phyloP scores from a whole-genome alignment of 2,888 invertebrate species.

The Andricus quercusramuli region DNA sequence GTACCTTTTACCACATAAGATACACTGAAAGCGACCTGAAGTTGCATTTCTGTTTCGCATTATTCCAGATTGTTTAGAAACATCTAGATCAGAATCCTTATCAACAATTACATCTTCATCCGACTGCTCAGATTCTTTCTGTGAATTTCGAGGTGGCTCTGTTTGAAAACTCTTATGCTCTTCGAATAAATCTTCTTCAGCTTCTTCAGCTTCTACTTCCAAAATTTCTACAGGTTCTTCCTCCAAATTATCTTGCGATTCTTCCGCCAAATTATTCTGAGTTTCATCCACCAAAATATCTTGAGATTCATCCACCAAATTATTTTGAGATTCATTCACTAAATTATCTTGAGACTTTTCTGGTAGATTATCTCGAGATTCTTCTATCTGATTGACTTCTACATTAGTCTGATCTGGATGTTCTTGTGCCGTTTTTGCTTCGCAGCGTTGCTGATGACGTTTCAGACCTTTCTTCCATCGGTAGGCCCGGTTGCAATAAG shows the following conservation, averaged over 20 bases:
- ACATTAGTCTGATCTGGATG: not conserved
- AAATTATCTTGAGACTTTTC: not conserved
- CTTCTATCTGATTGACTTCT: not conserved
- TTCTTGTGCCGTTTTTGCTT: slow-evolving; percentile 26
- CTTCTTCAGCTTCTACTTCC: not conserved
- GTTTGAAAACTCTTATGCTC: not conserved
- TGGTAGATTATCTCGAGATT: not conserved
- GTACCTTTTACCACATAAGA: slow-evolving; percentile 76
- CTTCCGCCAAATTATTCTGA: not conserved
- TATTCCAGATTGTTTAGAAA: not conserved
- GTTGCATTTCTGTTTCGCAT: slow-evolving; percentile 9
- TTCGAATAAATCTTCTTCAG: not conserved
- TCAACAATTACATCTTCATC: not conserved
- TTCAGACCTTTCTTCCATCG: slow-evolving; percentile 76
- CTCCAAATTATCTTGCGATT: not conserved
- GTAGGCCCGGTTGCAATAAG: slow-evolving; percentile 75
- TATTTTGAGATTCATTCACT: not conserved
- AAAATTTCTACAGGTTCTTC: not conserved
- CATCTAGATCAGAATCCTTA: not conserved
- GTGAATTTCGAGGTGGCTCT: not conserved
- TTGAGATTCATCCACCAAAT: not conserved
- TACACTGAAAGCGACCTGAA: slow-evolving; percentile 59
- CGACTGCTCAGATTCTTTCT: not conserved
- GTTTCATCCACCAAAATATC: not conserved
- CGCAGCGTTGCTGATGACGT: slow-evolving; percentile 71